Percentiles rank a stretch among this genome's conserved stretches.
phyloP scores from a whole-genome alignment of 2,888 invertebrate species.

The Tetragonula carbonaria region DNA sequence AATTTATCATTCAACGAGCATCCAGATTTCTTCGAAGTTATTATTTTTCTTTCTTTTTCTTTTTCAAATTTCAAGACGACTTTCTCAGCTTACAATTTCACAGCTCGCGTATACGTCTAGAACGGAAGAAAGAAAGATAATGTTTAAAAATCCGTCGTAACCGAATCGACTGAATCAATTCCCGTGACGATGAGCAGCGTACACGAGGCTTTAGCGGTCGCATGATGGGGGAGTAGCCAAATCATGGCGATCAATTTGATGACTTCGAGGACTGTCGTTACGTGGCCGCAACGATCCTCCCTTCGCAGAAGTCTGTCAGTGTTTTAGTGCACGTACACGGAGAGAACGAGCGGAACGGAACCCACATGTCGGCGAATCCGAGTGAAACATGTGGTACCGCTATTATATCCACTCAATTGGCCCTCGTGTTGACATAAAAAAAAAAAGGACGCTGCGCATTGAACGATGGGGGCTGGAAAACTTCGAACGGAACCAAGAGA shows the following conservation, averaged over 20 bases:
- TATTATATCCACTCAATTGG: constrained; percentile 72
- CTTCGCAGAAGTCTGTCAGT: constrained; percentile 53
- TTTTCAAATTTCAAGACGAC: not conserved
- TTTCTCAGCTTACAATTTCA: not conserved
- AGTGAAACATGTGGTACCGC: constrained; percentile 69
- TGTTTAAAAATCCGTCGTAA: constrained; percentile 3
- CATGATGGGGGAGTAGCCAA: constrained; percentile 51
- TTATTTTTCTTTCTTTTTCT: not conserved
- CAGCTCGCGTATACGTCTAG: not conserved
- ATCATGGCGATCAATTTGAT: constrained; percentile 68
- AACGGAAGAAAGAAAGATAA: not conserved
- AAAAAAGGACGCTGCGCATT: constrained; percentile 58
- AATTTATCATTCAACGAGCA: not conserved
- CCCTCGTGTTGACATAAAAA: constrained; percentile 70
- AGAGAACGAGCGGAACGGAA: constrained; percentile 44
- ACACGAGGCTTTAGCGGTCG: constrained; percentile 35
- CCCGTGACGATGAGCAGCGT: not conserved
- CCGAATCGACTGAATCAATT: constrained; percentile 32
- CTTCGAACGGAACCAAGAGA: constrained; percentile 37
- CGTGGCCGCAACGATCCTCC: constrained; percentile 50
- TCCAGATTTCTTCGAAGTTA: not conserved
- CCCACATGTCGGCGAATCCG: constrained; percentile 72
- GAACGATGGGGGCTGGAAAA: constrained; percentile 61
- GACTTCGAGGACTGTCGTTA: constrained; percentile 60
- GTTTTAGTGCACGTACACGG: constrained; percentile 52